Base-by-base conservation (phyloP, 2,797 vertebrate genomes). In the Lindbergichthys nudifrons region DNA sequence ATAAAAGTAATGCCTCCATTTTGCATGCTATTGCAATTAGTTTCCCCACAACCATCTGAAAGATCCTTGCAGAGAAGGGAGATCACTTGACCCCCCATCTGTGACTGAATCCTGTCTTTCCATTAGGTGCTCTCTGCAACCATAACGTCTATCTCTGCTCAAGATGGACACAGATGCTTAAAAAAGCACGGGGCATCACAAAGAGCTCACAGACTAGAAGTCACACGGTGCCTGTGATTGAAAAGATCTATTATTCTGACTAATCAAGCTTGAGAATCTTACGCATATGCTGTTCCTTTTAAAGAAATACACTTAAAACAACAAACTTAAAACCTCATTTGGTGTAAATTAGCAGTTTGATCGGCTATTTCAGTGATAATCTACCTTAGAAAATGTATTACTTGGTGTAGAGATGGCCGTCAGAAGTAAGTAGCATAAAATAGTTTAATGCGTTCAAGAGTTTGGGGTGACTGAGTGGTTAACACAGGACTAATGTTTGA, bases 1-100 rank as follows among this genome's bases (percentile, higher is more conserved):
- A 93, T 92, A 87, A 93, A 94, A 94, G 91, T 89, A 91, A 88
- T 91, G 88, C 74, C 65, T 89, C 83, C 91, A 93, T 94, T 94
- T 91, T 89, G 85, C 92, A 94, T 90, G 93, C 89, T 87, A 86
- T 86, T 69, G 75, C 75, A 90, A 95, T 95, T 95, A 90, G 93
- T 94, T 85, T 93, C 93, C 94, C 82, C 82, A 82, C 81, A 83
- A 79, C 86, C 84, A 89, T 91, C 89, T 89, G 86, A 91, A 86
- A 89, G 84, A 84, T 88, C 81, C 80, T 84, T 86, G 86, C 78
- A 88, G 88, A 87, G 84, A 86, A 92, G 74, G 59, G 52, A 87
- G 86, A 94, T 93, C 90, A 93, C 88, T 95, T 94, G 92, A 94
- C 91, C 88, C 62, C 50, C 78, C 73, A 83, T 83, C 88, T 93